These are phyloP conservation scores for Drosophila truncata DNA, from an alignment of 1,140 invertebrate genomes.

Conservation along the genomic window DNA sequence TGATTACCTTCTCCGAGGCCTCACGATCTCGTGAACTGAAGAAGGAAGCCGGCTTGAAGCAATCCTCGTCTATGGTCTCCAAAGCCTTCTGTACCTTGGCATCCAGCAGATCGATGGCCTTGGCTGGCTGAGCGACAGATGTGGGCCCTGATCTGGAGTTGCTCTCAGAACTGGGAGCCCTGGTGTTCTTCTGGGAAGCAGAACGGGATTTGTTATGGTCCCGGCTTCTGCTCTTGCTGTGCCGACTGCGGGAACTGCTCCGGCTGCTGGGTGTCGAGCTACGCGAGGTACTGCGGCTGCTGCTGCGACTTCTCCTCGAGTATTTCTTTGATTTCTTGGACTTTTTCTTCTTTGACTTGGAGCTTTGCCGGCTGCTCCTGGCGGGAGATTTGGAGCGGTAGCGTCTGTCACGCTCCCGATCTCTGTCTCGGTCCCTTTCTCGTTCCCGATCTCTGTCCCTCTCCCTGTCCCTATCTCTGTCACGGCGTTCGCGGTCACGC, in stretches of 20 bases:
- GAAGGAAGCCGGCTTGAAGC: conserved; percentile 68
- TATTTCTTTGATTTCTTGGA: conserved; percentile 80
- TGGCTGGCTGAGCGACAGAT: conserved; percentile 21
- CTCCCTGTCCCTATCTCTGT: conserved; percentile 63
- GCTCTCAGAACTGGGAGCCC: conserved; percentile 67
- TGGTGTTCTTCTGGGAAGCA: conserved; percentile 53
- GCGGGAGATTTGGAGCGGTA: conserved; percentile 71
- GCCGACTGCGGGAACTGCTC: conserved; percentile 65
- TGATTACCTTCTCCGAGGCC: conserved; percentile 69
- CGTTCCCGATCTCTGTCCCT: conserved; percentile 56
- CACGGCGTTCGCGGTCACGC: conserved; percentile 50
- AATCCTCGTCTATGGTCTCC: conserved; percentile 78
- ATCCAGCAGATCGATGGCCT: conserved; percentile 72
- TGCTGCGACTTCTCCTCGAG: conserved; percentile 67
- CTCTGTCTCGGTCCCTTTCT: conserved; percentile 52
- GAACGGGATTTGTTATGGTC: conserved; percentile 67
- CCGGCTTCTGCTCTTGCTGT: conserved; percentile 64
- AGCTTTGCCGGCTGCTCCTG: conserved; percentile 57
- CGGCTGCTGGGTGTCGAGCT: conserved; percentile 62
- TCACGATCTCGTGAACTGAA: conserved; percentile 69
- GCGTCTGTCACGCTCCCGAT: conserved; percentile 58
- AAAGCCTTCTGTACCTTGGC: conserved; percentile 69
- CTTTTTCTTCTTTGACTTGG: conserved; percentile 76
- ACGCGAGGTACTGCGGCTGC: conserved; percentile 66
- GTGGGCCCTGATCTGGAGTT: conserved; percentile 38